A percentile compares a stretch with the other conserved stretches of the same genome.
Conservation (phyloP, 2,113 vertebrate species). For the Okapia johnstoni region DNA sequence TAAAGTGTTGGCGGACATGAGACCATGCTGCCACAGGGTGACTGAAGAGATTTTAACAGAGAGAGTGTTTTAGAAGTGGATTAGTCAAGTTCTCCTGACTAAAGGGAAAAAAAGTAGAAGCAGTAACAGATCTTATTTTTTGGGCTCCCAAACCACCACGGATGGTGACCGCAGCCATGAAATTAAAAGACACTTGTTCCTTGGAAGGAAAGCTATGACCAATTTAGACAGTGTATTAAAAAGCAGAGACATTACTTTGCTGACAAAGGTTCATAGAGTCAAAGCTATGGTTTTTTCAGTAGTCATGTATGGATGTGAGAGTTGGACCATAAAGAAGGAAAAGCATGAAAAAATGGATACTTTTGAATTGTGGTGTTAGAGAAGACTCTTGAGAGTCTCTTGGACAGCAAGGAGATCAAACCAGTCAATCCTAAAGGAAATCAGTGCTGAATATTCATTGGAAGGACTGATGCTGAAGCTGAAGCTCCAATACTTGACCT, state of each 20-base stretch:
- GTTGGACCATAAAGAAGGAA: background rate
- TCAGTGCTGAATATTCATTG: background rate
- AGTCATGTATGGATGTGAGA: background rate
- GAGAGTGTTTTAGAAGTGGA: background rate
- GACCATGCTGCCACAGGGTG: background rate
- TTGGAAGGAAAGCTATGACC: background rate
- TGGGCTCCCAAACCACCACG: background rate
- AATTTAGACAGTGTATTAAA: background rate
- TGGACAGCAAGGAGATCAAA: background rate
- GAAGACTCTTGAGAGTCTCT: background rate
- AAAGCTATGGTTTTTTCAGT: background rate
- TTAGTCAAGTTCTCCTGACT: background rate
- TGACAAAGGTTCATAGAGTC: background rate
- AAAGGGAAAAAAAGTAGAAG: background rate
- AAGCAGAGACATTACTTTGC: background rate
- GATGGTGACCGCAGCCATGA: background rate
- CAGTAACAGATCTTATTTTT: background rate
- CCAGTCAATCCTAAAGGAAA: background rate
- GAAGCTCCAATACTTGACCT: background rate
- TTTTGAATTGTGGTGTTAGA: background rate
- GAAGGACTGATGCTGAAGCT: background rate
- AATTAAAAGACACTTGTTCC: background rate
- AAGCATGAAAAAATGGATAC: rapidly evolving
- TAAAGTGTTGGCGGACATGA: background rate
- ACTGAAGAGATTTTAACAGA: background rate